Conservation (phyloP, 2,797 vertebrate genomes). For the Muscicapa comitata region DNA sequence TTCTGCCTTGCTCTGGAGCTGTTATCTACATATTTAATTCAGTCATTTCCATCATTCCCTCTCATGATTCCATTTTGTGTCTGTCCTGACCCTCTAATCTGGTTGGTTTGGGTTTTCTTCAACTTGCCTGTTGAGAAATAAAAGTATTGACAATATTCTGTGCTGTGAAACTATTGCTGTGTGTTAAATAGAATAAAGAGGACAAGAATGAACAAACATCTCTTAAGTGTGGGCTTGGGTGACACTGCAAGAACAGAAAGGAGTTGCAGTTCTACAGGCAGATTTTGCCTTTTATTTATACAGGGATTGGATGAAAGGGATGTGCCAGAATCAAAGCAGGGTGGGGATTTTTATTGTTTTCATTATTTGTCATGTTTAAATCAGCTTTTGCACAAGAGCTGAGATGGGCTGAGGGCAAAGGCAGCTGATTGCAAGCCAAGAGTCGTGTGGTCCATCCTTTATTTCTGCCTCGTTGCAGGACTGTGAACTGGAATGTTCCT, state of each 20-base stretch:
- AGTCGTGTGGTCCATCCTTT: background rate
- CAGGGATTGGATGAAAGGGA: background rate
- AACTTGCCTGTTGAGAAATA: background rate
- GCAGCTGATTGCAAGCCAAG: background rate
- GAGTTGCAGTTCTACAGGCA: background rate
- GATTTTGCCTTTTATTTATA: background rate
- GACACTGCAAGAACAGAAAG: background rate
- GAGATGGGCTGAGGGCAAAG: background rate
- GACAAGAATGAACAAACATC: background rate
- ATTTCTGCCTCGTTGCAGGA: background rate
- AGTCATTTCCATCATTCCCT: background rate
- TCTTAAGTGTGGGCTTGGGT: background rate
- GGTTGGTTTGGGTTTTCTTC: conserved; percentile 31
- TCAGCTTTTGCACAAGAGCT: background rate
- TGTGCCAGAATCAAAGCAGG: background rate
- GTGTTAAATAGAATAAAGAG: background rate
- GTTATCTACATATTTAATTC: background rate
- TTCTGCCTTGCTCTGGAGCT: background rate
- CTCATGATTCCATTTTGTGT: background rate
- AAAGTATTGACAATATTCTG: background rate
- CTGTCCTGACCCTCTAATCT: background rate
- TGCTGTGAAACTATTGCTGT: background rate
- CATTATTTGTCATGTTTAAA: background rate
- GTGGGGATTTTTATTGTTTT: background rate
- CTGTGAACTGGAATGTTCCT: background rate